A percentile compares a stretch with the other conserved stretches of the same genome.
phyloP scores from a whole-genome alignment of 2,797 vertebrate genomes.

The Philypnodon macrostomus region DNA sequence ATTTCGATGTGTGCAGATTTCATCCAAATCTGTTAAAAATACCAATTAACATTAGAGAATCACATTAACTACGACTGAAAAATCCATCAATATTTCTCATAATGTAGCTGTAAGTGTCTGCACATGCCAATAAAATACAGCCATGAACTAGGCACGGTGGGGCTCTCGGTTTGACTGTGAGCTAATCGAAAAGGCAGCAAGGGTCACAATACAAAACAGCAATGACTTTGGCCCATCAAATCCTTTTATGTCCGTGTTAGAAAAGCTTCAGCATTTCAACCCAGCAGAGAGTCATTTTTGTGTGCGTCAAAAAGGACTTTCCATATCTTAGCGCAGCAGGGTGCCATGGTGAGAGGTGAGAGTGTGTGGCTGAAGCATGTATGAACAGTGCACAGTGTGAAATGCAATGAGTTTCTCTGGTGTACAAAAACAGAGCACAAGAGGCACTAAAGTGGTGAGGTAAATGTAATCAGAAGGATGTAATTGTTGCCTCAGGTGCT shows the following conservation, averaged over 20 bases:
- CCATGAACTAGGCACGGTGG: constrained; percentile 8
- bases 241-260: constrained; percentile 12
- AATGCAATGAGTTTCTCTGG: constrained; percentile 11
- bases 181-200: constrained; percentile 20
- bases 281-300: constrained; percentile 1
- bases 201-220: constrained; percentile 13
- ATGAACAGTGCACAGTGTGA: neutral
- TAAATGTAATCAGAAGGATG: constrained; percentile 18
- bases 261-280: constrained; percentile 12
- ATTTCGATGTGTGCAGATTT: too few relatives aligned
- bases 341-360: neutral
- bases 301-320: constrained; percentile 19
- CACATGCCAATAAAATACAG: neutral
- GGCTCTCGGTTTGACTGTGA: constrained; percentile 8
- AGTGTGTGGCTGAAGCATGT: constrained; percentile 4
- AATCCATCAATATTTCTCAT: constrained; percentile 11
- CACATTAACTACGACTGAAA: constrained; percentile 5
- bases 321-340: constrained; percentile 15
- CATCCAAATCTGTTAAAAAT: constrained; percentile 2
- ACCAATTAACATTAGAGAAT: constrained; percentile 15
- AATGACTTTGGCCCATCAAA: constrained; percentile 17
- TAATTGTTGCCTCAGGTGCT: constrained; percentile 20
- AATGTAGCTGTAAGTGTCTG: constrained; percentile 2
- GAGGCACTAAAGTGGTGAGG: neutral
- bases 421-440: constrained; percentile 1